These are phyloP conservation scores for Cheirogaleus medius DNA, from an alignment of 2,113 vertebrate genomes.

Conservation along the genomic window DNA sequence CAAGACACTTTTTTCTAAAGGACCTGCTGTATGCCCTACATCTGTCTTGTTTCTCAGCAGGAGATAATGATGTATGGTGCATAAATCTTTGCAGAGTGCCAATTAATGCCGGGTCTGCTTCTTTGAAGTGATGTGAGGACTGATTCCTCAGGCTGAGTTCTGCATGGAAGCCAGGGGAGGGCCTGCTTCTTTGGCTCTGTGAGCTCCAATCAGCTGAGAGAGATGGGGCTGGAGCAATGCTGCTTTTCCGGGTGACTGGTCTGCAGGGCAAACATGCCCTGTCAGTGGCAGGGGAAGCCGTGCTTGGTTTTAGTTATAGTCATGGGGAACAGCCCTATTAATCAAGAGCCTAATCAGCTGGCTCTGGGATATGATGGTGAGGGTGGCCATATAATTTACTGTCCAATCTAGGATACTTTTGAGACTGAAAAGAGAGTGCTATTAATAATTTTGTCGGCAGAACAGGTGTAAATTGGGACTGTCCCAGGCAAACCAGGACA, in stretches of 20 bases:
- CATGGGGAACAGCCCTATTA: conserved; percentile 79
- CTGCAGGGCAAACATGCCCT: conserved; percentile 72
- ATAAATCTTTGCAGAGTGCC: conserved; percentile 75
- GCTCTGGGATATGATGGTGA: conserved; percentile 73
- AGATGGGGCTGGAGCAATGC: background rate
- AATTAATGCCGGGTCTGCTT: conserved; percentile 68
- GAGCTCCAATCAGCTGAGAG: conserved; percentile 39
- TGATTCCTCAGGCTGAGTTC: conserved; percentile 40
- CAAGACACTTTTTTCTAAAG: conserved; percentile 69
- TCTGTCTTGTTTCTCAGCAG: conserved; percentile 75
- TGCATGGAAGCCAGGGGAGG: background rate
- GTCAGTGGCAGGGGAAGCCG: conserved; percentile 76
- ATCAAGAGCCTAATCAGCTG: conserved; percentile 84
- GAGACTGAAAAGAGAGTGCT: conserved; percentile 53
- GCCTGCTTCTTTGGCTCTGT: background rate
- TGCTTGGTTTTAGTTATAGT: conserved; percentile 82
- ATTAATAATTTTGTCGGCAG: conserved; percentile 63
- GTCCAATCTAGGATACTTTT: conserved; percentile 60
- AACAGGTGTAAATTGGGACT: conserved; percentile 61
- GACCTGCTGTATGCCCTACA: conserved; percentile 61
- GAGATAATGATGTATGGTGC: conserved; percentile 74
- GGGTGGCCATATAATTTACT: conserved; percentile 68
- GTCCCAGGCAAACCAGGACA: conserved; percentile 45
- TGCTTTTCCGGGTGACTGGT: conserved; percentile 58
- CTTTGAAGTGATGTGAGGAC: conserved; percentile 65